Evolutionary conservation across 2,797 vertebrate species (phyloP).

Genomic region (Chromis chromis): DNA sequence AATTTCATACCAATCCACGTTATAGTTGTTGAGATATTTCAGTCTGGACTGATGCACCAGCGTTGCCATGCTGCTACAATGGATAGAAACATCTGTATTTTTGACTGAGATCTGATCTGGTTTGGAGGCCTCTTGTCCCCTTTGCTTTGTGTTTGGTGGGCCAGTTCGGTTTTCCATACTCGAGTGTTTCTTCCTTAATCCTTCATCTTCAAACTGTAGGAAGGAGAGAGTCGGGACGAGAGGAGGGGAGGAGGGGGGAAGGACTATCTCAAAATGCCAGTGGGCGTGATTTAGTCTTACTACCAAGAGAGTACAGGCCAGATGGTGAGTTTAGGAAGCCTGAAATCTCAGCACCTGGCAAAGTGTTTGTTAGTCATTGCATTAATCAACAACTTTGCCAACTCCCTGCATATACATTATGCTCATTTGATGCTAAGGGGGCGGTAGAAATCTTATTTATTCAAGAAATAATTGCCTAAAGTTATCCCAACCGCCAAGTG

Average conservation of each 20-base stretch:
- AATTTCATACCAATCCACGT: background rate
- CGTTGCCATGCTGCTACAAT: background rate
- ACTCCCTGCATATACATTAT: constrained; percentile 60
- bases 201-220: constrained; percentile 39
- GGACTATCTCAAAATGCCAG: constrained; percentile 44
- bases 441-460: constrained; percentile 48
- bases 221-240: constrained; percentile 24
- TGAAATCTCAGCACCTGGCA: constrained; percentile 76
- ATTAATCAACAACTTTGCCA: constrained; percentile 75
- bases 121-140: background rate
- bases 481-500: constrained; percentile 15
- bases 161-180: constrained; percentile 10
- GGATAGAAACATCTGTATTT: background rate
- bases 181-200: constrained; percentile 29
- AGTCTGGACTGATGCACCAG: background rate
- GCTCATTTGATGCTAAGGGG: constrained; percentile 35
- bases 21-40: constrained; percentile 9
- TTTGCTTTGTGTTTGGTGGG: background rate
- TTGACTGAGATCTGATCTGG: background rate
- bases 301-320: constrained; percentile 64
- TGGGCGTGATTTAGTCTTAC: constrained; percentile 66
- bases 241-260: background rate
- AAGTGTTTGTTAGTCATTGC: constrained; percentile 69
- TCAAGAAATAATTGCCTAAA: constrained; percentile 53
- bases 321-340: constrained; percentile 75